Conservation (phyloP, 2,888 invertebrate genomes). For the Aelia acuminata region DNA sequence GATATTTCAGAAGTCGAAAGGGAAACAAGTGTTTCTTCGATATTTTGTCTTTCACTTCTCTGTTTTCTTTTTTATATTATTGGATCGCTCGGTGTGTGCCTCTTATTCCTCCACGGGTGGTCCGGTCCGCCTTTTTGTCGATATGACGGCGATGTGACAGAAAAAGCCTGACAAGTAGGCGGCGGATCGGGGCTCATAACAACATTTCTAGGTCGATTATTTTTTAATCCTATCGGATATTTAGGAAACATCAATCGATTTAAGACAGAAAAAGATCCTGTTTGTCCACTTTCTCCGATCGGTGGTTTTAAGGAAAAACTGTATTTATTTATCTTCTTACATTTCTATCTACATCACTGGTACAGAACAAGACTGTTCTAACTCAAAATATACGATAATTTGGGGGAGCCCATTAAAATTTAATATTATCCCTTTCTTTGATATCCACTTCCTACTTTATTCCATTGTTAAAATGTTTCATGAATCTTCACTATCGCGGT, state of each 20-base stretch:
- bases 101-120: neutral
- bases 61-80: neutral
- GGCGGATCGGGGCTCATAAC: slow-evolving; percentile 13
- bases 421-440: too few relatives aligned
- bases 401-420: too few relatives aligned
- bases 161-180: neutral
- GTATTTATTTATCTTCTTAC: too few relatives aligned
- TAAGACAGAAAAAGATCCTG: neutral
- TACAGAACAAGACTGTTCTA: too few relatives aligned
- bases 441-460: too few relatives aligned
- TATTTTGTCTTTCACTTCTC: slow-evolving; percentile 28
- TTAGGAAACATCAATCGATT: neutral
- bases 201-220: neutral
- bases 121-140: slow-evolving; percentile 19
- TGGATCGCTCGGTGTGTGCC: neutral
- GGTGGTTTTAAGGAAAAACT: too few relatives aligned
- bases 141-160: neutral
- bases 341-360: too few relatives aligned
- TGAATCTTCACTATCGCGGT: too few relatives aligned
- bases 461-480: too few relatives aligned
- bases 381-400: too few relatives aligned
- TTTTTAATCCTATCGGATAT: neutral
- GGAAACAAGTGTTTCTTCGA: slow-evolving; percentile 1
- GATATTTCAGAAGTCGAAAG: slow-evolving; percentile 1
- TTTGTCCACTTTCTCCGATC: neutral